These are phyloP conservation scores for Anoplius nigerrimus DNA, from an alignment of 2,888 invertebrate genomes.

Conservation along the genomic window DNA sequence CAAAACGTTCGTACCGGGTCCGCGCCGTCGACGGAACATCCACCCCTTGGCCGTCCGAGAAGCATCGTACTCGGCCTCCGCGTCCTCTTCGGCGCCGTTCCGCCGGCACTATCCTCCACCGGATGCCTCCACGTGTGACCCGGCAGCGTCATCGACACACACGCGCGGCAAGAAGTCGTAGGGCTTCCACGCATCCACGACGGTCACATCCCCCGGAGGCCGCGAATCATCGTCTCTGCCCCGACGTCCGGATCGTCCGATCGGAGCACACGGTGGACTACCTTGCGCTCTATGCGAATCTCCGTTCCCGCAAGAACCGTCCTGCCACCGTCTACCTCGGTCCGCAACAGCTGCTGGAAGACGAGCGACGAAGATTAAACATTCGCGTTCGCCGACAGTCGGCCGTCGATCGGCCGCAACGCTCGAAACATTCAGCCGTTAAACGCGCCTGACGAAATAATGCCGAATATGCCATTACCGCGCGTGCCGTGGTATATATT, in stretches of 20 bases:
- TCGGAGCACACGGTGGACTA: slow-evolving; percentile 40
- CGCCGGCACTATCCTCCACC: background rate
- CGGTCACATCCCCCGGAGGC: background rate
- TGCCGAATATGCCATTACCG: too few species aligned
- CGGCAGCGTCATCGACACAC: slow-evolving; percentile 9
- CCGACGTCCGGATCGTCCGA: slow-evolving; percentile 32
- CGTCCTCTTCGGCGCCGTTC: background rate
- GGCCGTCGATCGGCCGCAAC: too few species aligned
- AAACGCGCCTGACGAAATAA: too few species aligned
- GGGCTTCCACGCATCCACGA: background rate
- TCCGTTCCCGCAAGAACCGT: slow-evolving; percentile 51
- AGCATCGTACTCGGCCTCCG: too few species aligned
- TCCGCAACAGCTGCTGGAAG: slow-evolving; percentile 52
- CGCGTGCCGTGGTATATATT: too few species aligned
- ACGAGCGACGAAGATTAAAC: slow-evolving; percentile 8
- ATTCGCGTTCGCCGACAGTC: background rate
- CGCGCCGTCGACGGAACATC: too few species aligned
- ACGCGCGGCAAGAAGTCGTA: slow-evolving; percentile 3
- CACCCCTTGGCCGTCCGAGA: too few species aligned
- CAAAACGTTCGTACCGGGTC: too few species aligned
- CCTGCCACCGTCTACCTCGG: slow-evolving; percentile 43
- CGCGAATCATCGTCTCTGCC: slow-evolving; percentile 31
- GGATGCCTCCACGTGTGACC: background rate
- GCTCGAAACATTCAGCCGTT: too few species aligned
- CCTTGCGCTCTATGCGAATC: slow-evolving; percentile 32